Conservation (phyloP, 1,140 invertebrate species). For the Lepidurus packardi region DNA sequence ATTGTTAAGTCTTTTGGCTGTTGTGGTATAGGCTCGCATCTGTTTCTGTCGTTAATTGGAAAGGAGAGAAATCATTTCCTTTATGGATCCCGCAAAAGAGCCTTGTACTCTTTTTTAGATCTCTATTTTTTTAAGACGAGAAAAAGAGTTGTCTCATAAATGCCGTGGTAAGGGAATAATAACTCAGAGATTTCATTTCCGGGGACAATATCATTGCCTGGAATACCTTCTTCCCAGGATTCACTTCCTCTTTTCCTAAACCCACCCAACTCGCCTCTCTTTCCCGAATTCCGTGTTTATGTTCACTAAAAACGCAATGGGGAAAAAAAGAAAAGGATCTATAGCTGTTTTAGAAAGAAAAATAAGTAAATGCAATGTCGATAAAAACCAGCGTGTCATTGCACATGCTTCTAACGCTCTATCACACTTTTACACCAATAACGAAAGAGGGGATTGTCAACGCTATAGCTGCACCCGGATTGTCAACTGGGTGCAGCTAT, state of each 20-base stretch:
- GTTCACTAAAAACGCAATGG: neutral
- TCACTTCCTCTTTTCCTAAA: neutral
- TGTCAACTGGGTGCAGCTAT: too few relatives aligned
- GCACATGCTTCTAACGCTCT: too few relatives aligned
- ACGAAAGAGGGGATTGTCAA: too few relatives aligned
- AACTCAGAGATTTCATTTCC: constrained; percentile 22
- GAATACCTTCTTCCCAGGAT: neutral
- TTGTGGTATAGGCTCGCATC: too few relatives aligned
- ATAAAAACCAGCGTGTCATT: too few relatives aligned
- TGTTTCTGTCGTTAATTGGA: neutral
- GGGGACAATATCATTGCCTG: constrained; percentile 4
- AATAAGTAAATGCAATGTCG: too few relatives aligned
- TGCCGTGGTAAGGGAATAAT: constrained; percentile 1
- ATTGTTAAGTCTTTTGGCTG: neutral
- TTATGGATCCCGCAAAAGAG: too few relatives aligned
- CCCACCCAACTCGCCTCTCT: neutral
- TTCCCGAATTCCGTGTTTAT: neutral
- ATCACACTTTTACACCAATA: too few relatives aligned
- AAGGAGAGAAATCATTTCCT: neutral
- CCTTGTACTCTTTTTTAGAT: too few relatives aligned
- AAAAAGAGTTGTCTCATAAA: neutral
- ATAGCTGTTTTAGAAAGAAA: neutral
- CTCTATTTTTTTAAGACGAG: neutral
- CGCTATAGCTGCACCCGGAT: too few relatives aligned
- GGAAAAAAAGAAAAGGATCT: neutral